Percentiles rank a stretch among this genome's conserved stretches.
These are phyloP conservation scores for Cyanocitta stelleri DNA, from an alignment of 2,113 vertebrate species.

Conservation along the genomic window DNA sequence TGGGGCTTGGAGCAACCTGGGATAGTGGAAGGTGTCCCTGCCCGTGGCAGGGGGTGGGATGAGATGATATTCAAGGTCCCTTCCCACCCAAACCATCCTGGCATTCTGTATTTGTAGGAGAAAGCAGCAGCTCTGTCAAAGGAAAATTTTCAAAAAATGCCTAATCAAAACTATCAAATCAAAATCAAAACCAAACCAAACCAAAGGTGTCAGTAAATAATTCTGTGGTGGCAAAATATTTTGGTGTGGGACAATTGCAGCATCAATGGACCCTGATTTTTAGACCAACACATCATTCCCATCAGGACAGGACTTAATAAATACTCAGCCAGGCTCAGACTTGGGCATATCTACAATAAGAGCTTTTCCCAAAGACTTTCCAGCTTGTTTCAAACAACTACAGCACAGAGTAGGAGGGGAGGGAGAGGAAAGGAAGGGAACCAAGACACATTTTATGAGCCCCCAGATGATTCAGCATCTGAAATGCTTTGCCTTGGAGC, in stretches of 20 bases:
- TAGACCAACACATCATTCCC: background rate
- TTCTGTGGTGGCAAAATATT: background rate
- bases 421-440: background rate
- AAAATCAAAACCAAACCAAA: background rate
- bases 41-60: background rate
- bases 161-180: background rate
- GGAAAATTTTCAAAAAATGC: background rate
- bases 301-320: background rate
- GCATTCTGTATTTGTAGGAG: background rate
- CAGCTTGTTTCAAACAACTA: background rate
- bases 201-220: background rate
- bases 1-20: accelerated
- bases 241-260: background rate
- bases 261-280: background rate
- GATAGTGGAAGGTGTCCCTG: background rate
- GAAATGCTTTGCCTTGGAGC: background rate
- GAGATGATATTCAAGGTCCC: background rate
- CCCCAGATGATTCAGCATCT: background rate
- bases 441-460: background rate
- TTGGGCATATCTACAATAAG: background rate
- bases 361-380: background rate
- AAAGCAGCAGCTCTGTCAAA: background rate
- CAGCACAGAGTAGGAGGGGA: accelerated
- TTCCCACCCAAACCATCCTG: background rate
- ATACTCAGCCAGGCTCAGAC: background rate